Evolutionary conservation across 2,797 vertebrate species (phyloP), one percentile per base, ranked within the genome.

Genomic region (Spondyliosoma cantharus): DNA sequence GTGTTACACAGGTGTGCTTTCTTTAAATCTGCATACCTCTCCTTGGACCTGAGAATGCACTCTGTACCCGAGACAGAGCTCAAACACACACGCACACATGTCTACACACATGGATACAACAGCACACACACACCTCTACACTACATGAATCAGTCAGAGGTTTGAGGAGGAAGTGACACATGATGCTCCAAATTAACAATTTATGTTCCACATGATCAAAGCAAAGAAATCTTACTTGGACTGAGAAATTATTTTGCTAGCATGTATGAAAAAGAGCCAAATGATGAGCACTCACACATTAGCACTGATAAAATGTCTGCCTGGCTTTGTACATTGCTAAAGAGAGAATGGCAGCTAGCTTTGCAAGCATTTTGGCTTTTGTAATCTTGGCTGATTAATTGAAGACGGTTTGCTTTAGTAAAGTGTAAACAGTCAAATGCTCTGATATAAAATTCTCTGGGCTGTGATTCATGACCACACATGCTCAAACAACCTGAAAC

Each of bases 1-100:
- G 81, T 87, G 73, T 87, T 77, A 90, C 88, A 88, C 87, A 88
- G 83, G 85, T 93, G 92, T 92, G 91, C 90, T 92, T 90, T 91
- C 90, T 83, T 91, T 90, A 52, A 75, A 64, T 87, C 86, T 73
- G 68, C 87, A 89, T 85, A 88, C 77, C 56, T 85, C 82, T 84
- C 74, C 83, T 83, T 90, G 76, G 81, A 93, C 94, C 91, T 94
- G 93, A 93, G 91, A 90, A 86, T 77, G 17, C 76, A 74, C 85
- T 87, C 89, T 85, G 84, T 76, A 87, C 62, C 62, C 80, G 53
- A 74, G 74, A 91, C 89, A 91, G 84, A 90, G 85, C 80, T 86
- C 76, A 75, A 60, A 83, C 77, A 77, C 78, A 75, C 73, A 73
- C 53, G 70, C 74, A 71, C 60, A 71, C 71, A 78, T 42, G 3